Evolutionary conservation across 2,888 invertebrate genomes (phyloP), one percentile per base, ranked within the genome.

Genomic region (Polietes domitor): DNA sequence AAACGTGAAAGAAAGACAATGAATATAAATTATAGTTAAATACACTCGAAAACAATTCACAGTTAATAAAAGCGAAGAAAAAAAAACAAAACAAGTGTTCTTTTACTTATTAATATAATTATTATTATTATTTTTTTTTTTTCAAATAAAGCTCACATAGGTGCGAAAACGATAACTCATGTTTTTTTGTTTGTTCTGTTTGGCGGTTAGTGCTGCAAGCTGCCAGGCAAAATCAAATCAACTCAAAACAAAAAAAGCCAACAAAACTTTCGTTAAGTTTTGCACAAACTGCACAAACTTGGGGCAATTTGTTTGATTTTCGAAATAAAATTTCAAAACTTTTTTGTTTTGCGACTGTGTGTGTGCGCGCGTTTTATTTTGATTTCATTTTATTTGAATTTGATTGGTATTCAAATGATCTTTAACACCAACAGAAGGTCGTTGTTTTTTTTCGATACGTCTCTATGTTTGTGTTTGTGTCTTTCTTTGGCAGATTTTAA

Each of bases 101-200:
- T 19, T 47, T 47, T 47, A n/a, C n/a, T n/a, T n/a, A n/a, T n/a
- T n/a, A n/a, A n/a, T n/a, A n/a, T n/a, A n/a, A 9, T 47, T 5
- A 47, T 15, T 21, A 5, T 17, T 43, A 43, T 43, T 43, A 2
- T 43, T 43, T 43, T 9, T 4, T 43, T 15, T 37, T 50, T 19
- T 17, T 61, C 37, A 80, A 75, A 58, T 28, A 47, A 84, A 84
- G 86, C 85, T 86, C 86, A 86, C 86, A 82, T 86, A 84, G 73
- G 78, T 85, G 82, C 83, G 83, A 73, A 80, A 77, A 68, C 73
- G 80, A 74, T 85, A 83, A 65, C 83, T 86, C 86, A 86, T 86
- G 19, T 58, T 68, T 63, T 17, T 58, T 26, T 9, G 58, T 15
- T 24, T 24, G 3, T 47, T 47, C n/a, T 47, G 47, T 47, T 47